A percentile compares a stretch with the other conserved stretches of the same genome.
Evolutionary conservation across 64 coral and sea anemone species (phyloP).

Genomic region (Porites australiensis): DNA sequence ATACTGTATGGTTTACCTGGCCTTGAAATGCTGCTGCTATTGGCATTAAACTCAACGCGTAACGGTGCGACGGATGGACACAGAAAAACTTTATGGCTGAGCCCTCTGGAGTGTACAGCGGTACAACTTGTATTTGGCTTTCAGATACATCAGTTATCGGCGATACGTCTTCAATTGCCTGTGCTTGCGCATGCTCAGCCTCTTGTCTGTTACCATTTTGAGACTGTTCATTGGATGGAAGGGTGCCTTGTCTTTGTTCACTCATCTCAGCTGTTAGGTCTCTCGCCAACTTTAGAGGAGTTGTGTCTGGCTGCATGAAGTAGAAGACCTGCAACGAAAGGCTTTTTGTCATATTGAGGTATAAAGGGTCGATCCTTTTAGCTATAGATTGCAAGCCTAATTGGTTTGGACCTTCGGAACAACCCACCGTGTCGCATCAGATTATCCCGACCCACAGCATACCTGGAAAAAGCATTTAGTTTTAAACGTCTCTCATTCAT

Average conservation of each 20-base stretch:
- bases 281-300: conserved; percentile 31
- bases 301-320: conserved; percentile 79
- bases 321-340: conserved; percentile 44
- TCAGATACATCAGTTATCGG: too few species aligned
- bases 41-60: conserved; percentile 55
- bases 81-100: conserved; percentile 73
- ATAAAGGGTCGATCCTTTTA: too few species aligned
- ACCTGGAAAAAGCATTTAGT: too few species aligned
- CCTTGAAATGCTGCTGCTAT: conserved; percentile 57
- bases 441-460: too few species aligned
- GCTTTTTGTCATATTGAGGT: too few species aligned
- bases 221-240: background rate
- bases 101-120: conserved; percentile 52
- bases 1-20: conserved; percentile 75
- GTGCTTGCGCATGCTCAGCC: background rate
- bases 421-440: too few species aligned
- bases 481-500: too few species aligned
- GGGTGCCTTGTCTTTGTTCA: background rate
- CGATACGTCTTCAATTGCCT: background rate
- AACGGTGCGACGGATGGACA: conserved; percentile 71
- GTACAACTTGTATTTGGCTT: conserved; percentile 33
- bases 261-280: conserved; percentile 2
- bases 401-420: too few species aligned
- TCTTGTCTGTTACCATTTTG: background rate
- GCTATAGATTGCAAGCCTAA: too few species aligned